Conservation (phyloP, 1,140 invertebrate genomes). For the Drosophila baimaii region DNA sequence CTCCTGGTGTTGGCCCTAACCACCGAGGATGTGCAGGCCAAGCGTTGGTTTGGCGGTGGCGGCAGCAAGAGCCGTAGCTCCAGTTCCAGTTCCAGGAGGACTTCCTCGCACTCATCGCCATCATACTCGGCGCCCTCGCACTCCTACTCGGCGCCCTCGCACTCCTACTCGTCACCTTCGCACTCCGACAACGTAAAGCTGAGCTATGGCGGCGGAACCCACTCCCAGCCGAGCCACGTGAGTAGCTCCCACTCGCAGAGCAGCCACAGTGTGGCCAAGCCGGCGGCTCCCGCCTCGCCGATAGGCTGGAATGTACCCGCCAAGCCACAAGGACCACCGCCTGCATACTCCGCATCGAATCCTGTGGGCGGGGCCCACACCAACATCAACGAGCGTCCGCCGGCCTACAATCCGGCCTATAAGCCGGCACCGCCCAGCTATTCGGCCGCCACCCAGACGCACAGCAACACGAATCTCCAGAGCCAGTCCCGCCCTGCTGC, state of each 20-base stretch:
- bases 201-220: slow-evolving; percentile 51
- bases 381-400: slow-evolving; percentile 74
- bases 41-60: slow-evolving; percentile 54
- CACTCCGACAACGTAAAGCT: slow-evolving; percentile 56
- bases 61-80: slow-evolving; percentile 56
- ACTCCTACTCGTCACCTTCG: slow-evolving; percentile 19
- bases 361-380: slow-evolving; percentile 69
- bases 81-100: slow-evolving; percentile 34
- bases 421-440: slow-evolving; percentile 63
- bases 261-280: slow-evolving; percentile 20
- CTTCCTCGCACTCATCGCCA: slow-evolving; percentile 8
- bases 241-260: slow-evolving; percentile 30
- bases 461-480: slow-evolving; percentile 43
- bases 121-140: slow-evolving; percentile 21
- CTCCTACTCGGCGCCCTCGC: slow-evolving; percentile 21
- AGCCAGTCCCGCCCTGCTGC: slow-evolving; percentile 23
- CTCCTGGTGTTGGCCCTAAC: slow-evolving; percentile 52
- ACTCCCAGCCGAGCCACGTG: slow-evolving; percentile 33
- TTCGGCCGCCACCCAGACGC: slow-evolving; percentile 53
- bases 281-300: slow-evolving; percentile 29
- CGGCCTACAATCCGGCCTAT: slow-evolving; percentile 71
- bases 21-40: slow-evolving; percentile 56
- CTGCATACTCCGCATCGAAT: slow-evolving; percentile 70
- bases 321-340: slow-evolving; percentile 71
- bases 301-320: slow-evolving; percentile 79